phyloP scores from a whole-genome alignment of 1,140 invertebrate species.

The Hydropsyche tenuis region DNA sequence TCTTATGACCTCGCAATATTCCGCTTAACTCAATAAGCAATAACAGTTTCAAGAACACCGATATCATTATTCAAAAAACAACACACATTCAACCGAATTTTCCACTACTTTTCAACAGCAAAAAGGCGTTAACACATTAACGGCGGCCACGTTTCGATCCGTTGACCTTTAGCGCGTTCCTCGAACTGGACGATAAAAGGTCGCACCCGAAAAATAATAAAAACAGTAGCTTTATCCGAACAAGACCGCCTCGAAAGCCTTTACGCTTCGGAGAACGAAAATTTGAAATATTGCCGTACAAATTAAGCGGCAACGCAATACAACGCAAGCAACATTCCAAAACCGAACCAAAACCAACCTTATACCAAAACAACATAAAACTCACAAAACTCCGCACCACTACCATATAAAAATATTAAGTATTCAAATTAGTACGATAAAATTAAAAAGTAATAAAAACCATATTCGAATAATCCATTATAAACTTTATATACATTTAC shows the following conservation, averaged over 20 bases:
- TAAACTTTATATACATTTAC: background rate
- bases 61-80: too few relatives aligned
- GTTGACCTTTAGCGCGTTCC: conserved; percentile 39
- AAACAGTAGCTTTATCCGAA: conserved; percentile 43
- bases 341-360: background rate
- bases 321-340: background rate
- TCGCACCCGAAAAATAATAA: conserved; percentile 39
- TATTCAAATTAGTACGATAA: conserved; percentile 40
- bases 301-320: conserved; percentile 34
- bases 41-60: too few relatives aligned
- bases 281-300: conserved; percentile 43
- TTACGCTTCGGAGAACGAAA: conserved; percentile 31
- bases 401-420: conserved; percentile 38
- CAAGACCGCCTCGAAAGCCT: conserved; percentile 29
- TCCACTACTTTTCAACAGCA: too few relatives aligned
- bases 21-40: too few relatives aligned
- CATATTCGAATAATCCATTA: background rate
- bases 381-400: background rate
- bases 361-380: background rate
- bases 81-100: too few relatives aligned
- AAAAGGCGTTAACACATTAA: too few relatives aligned
- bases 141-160: conserved; percentile 6
- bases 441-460: conserved; percentile 29
- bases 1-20: too few relatives aligned
- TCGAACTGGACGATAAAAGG: conserved; percentile 38